These are phyloP conservation scores for Paramormyrops kingsleyae DNA, from an alignment of 2,113 vertebrate genomes.

Conservation along the genomic window DNA sequence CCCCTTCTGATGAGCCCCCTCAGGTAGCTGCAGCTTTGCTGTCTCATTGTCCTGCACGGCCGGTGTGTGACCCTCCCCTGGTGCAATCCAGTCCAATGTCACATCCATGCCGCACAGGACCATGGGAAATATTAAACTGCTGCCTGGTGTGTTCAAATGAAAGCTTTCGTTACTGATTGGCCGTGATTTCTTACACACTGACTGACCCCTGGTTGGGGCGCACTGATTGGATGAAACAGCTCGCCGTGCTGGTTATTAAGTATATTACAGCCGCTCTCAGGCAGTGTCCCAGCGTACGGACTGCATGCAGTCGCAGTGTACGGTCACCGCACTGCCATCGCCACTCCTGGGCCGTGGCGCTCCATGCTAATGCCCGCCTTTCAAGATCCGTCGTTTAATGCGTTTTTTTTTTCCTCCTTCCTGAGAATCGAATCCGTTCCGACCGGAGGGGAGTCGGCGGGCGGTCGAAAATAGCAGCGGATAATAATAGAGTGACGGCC, in stretches of 20 bases:
- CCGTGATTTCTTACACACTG: background rate
- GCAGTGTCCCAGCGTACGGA: background rate
- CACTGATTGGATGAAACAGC: background rate
- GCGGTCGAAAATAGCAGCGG: background rate
- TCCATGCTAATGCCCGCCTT: background rate
- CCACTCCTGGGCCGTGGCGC: background rate
- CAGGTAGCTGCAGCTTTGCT: background rate
- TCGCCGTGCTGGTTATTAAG: background rate
- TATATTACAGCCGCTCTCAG: background rate
- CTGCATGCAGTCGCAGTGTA: background rate
- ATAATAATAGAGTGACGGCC: conserved; percentile 2
- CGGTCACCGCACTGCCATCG: too few species aligned
- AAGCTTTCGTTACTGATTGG: background rate
- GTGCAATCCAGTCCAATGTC: background rate
- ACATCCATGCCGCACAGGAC: background rate
- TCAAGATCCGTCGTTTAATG: background rate
- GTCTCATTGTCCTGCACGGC: background rate
- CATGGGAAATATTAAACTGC: background rate
- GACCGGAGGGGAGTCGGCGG: background rate
- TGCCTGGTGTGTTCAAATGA: background rate
- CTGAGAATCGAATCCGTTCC: background rate
- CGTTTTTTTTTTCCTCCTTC: background rate
- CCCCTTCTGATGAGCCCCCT: background rate
- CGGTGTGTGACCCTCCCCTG: background rate
- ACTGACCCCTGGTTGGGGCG: background rate